Evolutionary conservation across 2,888 invertebrate genomes (phyloP).

Genomic region (Sepioteuthis lessoniana): DNA sequence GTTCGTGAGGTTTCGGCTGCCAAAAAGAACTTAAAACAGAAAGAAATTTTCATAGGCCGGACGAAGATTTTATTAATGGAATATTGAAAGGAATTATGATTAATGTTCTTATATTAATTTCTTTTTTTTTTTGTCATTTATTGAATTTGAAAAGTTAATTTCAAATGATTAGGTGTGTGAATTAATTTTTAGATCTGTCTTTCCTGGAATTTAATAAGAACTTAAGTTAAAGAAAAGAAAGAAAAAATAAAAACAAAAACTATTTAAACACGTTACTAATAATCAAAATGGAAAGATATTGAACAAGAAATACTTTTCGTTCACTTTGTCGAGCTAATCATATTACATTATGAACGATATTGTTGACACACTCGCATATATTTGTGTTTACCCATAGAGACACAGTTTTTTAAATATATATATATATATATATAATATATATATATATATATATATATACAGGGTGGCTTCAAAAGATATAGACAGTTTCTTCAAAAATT

Average conservation of each 20-base stretch:
- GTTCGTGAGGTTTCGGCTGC: neutral
- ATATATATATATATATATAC: neutral
- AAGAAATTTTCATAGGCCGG: neutral
- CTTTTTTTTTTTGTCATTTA: neutral
- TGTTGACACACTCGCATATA: neutral
- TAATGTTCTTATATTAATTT: neutral
- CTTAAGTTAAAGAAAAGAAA: neutral
- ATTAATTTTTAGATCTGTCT: neutral
- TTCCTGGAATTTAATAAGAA: slow-evolving; percentile 9
- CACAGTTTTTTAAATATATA: neutral
- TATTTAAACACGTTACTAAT: no score
- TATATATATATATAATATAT: neutral
- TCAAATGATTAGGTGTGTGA: neutral
- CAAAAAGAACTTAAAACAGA: neutral
- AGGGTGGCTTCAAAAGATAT: no score
- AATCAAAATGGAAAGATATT: neutral
- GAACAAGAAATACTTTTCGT: neutral
- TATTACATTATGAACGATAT: no score
- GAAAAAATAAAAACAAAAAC: neutral
- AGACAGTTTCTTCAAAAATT: no score
- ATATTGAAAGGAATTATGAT: neutral
- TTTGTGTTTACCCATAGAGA: neutral
- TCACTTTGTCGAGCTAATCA: neutral
- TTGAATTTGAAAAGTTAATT: neutral
- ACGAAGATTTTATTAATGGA: neutral